These are phyloP conservation scores for Pelobates fuscus DNA, from an alignment of 2,113 vertebrate species.

Conservation along the genomic window DNA sequence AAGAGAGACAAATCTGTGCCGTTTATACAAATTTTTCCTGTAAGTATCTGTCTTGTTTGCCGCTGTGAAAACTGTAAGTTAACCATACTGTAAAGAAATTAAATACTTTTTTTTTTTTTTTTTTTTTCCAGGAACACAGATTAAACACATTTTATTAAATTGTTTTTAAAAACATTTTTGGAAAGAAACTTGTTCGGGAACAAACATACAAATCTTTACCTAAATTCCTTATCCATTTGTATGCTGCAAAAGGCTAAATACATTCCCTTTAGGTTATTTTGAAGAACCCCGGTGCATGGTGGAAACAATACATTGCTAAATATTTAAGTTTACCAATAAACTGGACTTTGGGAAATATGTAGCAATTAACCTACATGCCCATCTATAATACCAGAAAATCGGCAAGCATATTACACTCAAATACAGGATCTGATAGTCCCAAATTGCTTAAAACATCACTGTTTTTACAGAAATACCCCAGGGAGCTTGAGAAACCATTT, in stretches of 20 bases:
- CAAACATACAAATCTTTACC: no score
- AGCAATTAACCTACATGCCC: conserved; percentile 81
- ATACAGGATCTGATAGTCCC: conserved; percentile 78
- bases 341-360: conserved; percentile 65
- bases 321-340: not conserved
- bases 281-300: not conserved
- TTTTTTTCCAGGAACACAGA: no score
- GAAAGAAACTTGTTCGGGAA: no score
- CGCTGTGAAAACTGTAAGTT: no score
- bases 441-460: conserved; percentile 85
- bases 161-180: no score
- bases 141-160: no score
- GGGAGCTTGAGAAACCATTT: conserved; percentile 81
- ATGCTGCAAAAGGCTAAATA: not conserved
- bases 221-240: not conserved
- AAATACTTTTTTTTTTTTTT: no score
- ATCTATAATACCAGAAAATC: conserved; percentile 79
- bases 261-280: not conserved
- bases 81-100: no score
- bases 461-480: conserved; percentile 79
- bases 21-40: no score
- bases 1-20: no score
- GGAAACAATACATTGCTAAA: not conserved
- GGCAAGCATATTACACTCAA: conserved; percentile 73
- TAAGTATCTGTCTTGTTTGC: no score